These are phyloP conservation scores for Candoia aspera DNA, from an alignment of 2,113 vertebrate species.

Conservation along the genomic window DNA sequence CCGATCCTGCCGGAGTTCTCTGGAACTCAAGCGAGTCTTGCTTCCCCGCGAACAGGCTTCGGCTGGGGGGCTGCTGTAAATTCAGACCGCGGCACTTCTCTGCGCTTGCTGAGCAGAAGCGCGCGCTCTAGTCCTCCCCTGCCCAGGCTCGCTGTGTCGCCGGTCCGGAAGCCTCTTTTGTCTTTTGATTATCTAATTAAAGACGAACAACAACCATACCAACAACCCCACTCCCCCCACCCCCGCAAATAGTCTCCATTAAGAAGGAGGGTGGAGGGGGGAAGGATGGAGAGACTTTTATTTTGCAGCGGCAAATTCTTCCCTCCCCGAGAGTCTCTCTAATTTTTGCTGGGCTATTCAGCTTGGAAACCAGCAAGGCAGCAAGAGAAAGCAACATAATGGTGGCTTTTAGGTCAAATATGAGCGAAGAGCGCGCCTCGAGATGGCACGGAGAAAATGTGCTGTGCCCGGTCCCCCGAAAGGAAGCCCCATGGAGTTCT, in stretches of 20 bases:
- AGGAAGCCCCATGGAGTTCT: neutral
- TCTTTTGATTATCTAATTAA: conserved; percentile 21
- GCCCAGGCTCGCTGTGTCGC: conserved; percentile 37
- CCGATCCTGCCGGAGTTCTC: neutral
- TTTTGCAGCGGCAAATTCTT: conserved; percentile 68
- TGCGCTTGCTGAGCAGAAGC: neutral
- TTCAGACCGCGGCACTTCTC: neutral
- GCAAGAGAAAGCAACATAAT: conserved; percentile 57
- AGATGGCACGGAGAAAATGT: conserved; percentile 56
- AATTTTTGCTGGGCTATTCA: conserved; percentile 61
- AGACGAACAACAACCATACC: too few species aligned
- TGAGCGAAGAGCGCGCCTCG: conserved; percentile 58
- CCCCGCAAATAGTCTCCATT: neutral
- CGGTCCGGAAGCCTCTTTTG: conserved; percentile 21
- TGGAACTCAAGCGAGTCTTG: neutral
- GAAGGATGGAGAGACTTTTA: conserved; percentile 65
- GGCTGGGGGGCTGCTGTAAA: neutral
- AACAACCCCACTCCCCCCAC: conserved; percentile 12
- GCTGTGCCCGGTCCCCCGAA: conserved; percentile 32
- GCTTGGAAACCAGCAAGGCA: conserved; percentile 64
- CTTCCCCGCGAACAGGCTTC: neutral
- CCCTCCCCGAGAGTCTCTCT: neutral
- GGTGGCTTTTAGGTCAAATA: conserved; percentile 59
- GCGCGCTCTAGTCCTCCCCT: neutral
- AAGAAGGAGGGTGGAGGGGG: too few species aligned